These are phyloP conservation scores for Ispidina lecontei DNA, from an alignment of 2,797 vertebrate genomes.

Conservation along the genomic window DNA sequence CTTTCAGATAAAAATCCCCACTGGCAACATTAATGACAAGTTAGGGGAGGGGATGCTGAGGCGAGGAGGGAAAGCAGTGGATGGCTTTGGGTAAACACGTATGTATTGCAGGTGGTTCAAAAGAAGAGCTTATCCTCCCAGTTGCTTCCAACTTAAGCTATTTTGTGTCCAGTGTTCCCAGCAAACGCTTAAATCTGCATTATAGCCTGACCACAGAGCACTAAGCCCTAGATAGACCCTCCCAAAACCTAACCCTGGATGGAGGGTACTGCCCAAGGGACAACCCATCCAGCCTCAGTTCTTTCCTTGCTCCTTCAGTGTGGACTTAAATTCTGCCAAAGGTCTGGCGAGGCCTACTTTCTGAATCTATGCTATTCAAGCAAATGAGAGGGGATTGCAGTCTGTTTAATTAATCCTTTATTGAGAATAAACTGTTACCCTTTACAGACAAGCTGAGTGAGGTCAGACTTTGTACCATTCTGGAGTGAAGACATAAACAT, in stretches of 20 bases:
- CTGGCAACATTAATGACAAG: neutral
- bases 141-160: neutral
- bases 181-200: rapidly evolving
- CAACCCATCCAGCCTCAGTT: neutral
- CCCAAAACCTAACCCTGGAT: neutral
- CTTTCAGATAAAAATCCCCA: neutral
- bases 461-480: neutral
- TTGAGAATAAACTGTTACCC: neutral
- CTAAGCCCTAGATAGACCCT: neutral
- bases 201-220: neutral
- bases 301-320: neutral
- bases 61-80: neutral
- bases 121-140: neutral
- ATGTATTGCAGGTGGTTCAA: neutral
- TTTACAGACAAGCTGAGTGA: neutral
- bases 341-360: neutral
- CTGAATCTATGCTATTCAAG: rapidly evolving
- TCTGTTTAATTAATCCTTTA: neutral
- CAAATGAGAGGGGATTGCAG: neutral
- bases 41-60: neutral
- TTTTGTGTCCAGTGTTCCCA: neutral
- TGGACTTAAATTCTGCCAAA: neutral
- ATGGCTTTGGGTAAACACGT: neutral
- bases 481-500: rapidly evolving
- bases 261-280: neutral